Percentiles rank a stretch among this genome's conserved stretches.
phyloP scores from a whole-genome alignment of 1,140 invertebrate species.

The Phocides pigmalion region DNA sequence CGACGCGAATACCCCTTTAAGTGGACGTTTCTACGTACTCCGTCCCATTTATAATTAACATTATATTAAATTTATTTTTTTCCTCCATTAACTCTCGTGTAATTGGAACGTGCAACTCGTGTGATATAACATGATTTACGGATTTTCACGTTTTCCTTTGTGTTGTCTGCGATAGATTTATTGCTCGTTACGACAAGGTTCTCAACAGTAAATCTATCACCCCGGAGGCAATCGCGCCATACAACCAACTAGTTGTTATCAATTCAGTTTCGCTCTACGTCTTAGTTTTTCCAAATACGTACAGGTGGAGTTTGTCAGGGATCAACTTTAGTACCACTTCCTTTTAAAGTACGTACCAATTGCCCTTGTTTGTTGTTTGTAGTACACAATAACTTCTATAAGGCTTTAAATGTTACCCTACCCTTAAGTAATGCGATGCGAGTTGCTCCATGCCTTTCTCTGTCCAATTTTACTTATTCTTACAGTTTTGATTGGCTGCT shows the following conservation, averaged over 20 bases:
- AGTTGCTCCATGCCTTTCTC: constrained; percentile 25
- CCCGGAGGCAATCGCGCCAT: neutral
- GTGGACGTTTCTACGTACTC: constrained; percentile 31
- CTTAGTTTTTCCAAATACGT: constrained; percentile 21
- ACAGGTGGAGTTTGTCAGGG: constrained; percentile 7
- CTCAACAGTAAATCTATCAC: constrained; percentile 16
- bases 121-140: constrained; percentile 13
- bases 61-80: constrained; percentile 17
- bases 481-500: constrained; percentile 40
- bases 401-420: neutral
- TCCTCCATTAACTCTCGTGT: constrained; percentile 1
- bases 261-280: constrained; percentile 8
- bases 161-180: constrained; percentile 12
- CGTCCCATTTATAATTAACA: constrained; percentile 14
- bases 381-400: neutral
- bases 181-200: neutral
- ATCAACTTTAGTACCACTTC: constrained; percentile 15
- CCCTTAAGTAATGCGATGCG: constrained; percentile 31
- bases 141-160: constrained; percentile 10
- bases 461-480: constrained; percentile 25
- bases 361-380: constrained; percentile 5
- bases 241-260: constrained; percentile 11
- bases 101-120: neutral
- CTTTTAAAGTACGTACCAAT: constrained; percentile 9
- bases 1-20: constrained; percentile 29